These are phyloP conservation scores for Gyps fulvus DNA, from an alignment of 2,113 vertebrate genomes.

Conservation along the genomic window DNA sequence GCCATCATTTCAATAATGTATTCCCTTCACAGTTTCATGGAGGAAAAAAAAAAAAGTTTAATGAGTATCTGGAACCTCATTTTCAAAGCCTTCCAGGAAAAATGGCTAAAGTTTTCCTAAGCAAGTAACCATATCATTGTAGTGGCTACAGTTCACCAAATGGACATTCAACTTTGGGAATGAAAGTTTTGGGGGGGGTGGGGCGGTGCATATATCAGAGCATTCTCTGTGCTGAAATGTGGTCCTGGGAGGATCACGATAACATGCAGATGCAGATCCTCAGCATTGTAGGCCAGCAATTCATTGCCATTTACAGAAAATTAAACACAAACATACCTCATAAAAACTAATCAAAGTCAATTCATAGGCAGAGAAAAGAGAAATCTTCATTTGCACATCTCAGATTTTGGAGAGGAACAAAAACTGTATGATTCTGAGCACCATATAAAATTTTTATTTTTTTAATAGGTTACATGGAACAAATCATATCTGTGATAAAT, in stretches of 20 bases:
- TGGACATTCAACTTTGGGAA: not conserved
- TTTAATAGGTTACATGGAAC: not conserved
- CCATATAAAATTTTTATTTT: too few species aligned
- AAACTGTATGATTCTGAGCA: not conserved
- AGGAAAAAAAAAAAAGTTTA: fast-evolving
- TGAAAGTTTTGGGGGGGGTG: not conserved
- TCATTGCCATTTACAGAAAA: not conserved
- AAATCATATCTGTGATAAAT: not conserved
- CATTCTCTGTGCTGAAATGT: not conserved
- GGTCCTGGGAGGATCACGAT: not conserved
- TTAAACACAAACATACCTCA: not conserved
- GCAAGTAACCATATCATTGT: not conserved
- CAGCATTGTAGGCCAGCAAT: not conserved
- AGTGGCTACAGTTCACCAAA: not conserved
- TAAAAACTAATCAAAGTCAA: not conserved
- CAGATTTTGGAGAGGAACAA: not conserved
- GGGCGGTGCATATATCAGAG: not conserved
- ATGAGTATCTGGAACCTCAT: not conserved
- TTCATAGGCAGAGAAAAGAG: not conserved
- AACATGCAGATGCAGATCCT: not conserved
- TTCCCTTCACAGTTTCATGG: not conserved
- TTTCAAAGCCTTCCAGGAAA: not conserved
- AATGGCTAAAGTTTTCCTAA: not conserved
- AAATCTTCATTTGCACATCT: not conserved
- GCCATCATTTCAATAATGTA: not conserved